Evolutionary conservation across 2,113 vertebrate genomes (phyloP).

Genomic region (Excalfactoria chinensis): DNA sequence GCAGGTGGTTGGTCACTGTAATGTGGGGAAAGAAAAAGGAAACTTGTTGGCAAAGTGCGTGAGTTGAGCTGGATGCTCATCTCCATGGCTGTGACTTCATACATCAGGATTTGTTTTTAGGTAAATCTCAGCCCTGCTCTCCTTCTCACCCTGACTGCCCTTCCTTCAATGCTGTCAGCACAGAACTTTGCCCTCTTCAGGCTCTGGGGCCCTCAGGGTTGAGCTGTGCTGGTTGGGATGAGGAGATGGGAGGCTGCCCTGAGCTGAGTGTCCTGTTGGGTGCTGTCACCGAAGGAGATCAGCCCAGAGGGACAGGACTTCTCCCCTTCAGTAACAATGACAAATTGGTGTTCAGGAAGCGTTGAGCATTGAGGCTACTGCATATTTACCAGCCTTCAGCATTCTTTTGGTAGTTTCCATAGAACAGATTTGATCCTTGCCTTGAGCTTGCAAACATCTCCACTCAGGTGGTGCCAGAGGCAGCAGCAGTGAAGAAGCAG

Average conservation of each 20-base stretch:
- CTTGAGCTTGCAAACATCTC: not conserved
- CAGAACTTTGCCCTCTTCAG: not conserved
- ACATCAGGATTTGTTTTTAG: not conserved
- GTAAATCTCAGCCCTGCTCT: not conserved
- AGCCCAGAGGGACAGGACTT: not conserved
- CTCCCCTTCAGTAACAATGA: not conserved
- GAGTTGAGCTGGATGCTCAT: not conserved
- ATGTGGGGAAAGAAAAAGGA: not conserved
- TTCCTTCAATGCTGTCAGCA: not conserved
- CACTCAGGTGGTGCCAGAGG: not conserved
- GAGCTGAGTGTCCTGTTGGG: rapidly evolving
- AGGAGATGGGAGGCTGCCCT: not conserved
- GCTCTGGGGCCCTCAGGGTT: not conserved
- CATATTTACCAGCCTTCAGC: not conserved
- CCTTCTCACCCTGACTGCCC: not conserved
- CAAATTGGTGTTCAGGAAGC: not conserved
- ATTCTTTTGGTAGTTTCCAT: not conserved
- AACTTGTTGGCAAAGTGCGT: rapidly evolving
- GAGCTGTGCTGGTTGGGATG: not conserved
- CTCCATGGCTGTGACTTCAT: not conserved
- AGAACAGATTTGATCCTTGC: not conserved
- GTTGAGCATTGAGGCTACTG: not conserved
- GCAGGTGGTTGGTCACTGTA: not conserved
- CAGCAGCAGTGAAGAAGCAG: not conserved
- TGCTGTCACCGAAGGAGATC: not conserved